Conservation (phyloP, 2,113 vertebrate genomes). For the Pomatorhinus ruficollis region DNA sequence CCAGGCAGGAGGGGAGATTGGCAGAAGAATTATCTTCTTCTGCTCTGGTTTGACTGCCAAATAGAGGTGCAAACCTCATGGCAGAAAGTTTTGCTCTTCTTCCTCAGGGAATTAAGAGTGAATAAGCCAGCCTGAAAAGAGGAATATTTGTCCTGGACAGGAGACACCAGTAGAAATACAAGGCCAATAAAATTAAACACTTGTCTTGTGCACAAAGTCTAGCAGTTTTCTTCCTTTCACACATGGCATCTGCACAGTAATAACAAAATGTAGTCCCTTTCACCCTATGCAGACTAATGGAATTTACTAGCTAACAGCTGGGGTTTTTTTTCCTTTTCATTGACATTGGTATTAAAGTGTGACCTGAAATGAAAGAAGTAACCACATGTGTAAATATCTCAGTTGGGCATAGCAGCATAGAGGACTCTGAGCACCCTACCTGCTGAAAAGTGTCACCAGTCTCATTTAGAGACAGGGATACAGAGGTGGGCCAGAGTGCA, state of each 20-base stretch:
- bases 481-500: not conserved
- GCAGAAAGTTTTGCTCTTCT: not conserved
- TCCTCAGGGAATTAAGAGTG: not conserved
- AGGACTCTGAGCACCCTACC: not conserved
- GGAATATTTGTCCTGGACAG: constrained; percentile 41
- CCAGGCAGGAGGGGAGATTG: not conserved
- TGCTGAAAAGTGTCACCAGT: not conserved
- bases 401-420: not conserved
- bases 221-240: not conserved
- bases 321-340: not conserved
- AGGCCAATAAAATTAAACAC: not conserved
- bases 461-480: not conserved
- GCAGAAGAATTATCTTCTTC: not conserved
- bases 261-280: not conserved
- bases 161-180: not conserved
- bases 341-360: not conserved
- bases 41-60: not conserved
- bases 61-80: not conserved
- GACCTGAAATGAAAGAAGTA: not conserved
- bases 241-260: not conserved
- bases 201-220: not conserved
- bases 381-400: not conserved
- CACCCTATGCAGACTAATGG: not conserved
- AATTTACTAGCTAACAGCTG: not conserved
- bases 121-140: not conserved